phyloP scores from a whole-genome alignment of 2,113 vertebrate species.

The Opisthocomus hoazin region DNA sequence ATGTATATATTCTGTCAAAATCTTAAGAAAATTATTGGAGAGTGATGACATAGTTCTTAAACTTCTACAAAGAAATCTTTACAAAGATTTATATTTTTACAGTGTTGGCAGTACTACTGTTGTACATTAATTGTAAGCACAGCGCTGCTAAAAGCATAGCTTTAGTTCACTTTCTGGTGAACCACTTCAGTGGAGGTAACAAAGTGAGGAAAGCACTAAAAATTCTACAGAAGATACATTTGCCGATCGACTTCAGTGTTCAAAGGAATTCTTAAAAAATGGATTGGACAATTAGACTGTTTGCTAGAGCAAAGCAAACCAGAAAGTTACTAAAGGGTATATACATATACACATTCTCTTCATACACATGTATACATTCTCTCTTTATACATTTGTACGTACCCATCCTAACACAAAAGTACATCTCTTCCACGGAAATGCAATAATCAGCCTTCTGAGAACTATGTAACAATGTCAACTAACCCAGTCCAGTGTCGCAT shows the following conservation, averaged over 20 bases:
- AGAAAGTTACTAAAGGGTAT: neutral
- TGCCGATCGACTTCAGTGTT: neutral
- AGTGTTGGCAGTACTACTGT: neutral
- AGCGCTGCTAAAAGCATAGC: neutral
- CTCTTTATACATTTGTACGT: neutral
- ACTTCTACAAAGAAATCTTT: neutral
- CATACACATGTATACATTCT: neutral
- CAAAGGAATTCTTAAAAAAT: neutral
- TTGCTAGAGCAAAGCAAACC: neutral
- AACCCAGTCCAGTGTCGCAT: neutral
- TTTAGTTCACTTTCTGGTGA: neutral
- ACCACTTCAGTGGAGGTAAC: neutral
- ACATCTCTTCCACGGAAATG: neutral
- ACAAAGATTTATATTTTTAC: neutral
- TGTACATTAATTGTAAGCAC: neutral
- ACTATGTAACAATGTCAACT: neutral
- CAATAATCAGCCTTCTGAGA: neutral
- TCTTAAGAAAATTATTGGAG: neutral
- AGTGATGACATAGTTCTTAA: neutral
- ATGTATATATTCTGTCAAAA: neutral
- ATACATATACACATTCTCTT: neutral
- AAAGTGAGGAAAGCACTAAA: neutral
- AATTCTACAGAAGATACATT: neutral
- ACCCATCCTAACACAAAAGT: neutral
- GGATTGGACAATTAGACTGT: neutral